Evolutionary conservation across 2,113 vertebrate genomes (phyloP), one percentile per base, ranked within the genome.

Genomic region (Trichomycterus rosablanca): DNA sequence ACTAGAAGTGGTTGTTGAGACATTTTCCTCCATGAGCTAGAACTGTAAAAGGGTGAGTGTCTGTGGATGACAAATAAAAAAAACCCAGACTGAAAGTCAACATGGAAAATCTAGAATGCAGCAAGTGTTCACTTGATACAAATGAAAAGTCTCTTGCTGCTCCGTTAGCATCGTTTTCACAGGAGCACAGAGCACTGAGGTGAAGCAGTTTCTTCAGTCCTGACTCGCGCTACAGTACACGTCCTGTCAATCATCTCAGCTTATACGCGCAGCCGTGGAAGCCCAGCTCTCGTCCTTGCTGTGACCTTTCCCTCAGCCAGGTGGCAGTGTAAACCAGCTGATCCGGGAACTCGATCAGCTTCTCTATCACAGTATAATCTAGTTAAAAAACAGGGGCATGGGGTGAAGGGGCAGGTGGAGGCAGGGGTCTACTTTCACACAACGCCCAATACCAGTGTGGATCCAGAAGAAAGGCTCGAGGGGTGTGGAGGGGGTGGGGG

Each of bases 241-340:
- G 23, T 52, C 55, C 39, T 59, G 23, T 3, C 35, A 57, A 39
- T 28, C 32, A 65, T 71, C 72, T 76, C 78, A 84, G 81, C 80
- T 84, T 84, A 83, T 80, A 78, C 52, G 64, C 79, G 80, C 74
- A 69, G 65, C 65, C 59, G 71, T 57, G 74, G 68, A 34, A 64
- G 60, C 68, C 51, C 68, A 58, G 66, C 63, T 66, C 63, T 66
- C 57, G 76, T 67, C 63, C 69, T 68, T 63, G 63, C 67, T 70
- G 69, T 69, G 66, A 66, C 66, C 72, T 76, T 72, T 63, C 67
- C 67, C 49, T 70, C 55, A 66, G 70, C 72, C 67, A 52, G 68
- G 66, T 79, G 75, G 80, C 78, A 77, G 73, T 76, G 81, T 84
- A 82, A 84, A 81, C 80, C 76, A 73, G 73, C 62, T 51, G 39